These are phyloP conservation scores for Pseudotriccus pelzelni DNA, from an alignment of 2,797 vertebrate species.

Conservation along the genomic window DNA sequence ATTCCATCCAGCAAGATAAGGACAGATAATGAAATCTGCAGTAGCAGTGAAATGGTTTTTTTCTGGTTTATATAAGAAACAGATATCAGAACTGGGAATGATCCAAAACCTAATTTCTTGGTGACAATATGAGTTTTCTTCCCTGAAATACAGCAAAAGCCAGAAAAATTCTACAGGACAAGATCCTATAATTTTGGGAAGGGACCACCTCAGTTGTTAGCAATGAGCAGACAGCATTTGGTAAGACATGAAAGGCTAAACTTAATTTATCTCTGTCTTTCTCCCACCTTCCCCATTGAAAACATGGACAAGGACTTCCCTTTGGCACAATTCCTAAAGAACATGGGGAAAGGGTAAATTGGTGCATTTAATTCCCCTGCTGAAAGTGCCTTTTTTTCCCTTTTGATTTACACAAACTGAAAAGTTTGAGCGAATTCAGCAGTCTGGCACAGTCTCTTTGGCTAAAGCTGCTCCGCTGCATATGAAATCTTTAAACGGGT, in stretches of 20 bases:
- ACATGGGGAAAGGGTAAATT: not conserved
- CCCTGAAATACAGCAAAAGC: not conserved
- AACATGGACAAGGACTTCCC: not conserved
- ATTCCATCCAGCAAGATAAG: not conserved
- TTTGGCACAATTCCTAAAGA: not conserved
- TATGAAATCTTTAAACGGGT: constrained; percentile 4
- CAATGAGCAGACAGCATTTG: not conserved
- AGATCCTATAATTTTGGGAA: not conserved
- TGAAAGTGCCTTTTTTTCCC: not conserved
- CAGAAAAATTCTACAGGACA: not conserved
- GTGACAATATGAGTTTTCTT: not conserved
- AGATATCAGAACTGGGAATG: not conserved
- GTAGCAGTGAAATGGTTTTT: not conserved
- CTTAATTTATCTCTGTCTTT: not conserved
- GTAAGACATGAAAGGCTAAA: not conserved
- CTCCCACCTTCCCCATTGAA: not conserved
- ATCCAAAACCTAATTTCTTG: not conserved
- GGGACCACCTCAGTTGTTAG: not conserved
- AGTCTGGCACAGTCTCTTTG: not conserved
- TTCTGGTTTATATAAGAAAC: not conserved
- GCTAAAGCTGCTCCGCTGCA: not conserved
- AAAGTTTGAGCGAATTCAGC: not conserved
- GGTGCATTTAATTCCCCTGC: not conserved
- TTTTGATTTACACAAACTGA: not conserved
- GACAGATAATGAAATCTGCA: not conserved